These are phyloP conservation scores for Ichneumoninae sp. DNA, from an alignment of 2,888 invertebrate genomes.

Conservation along the genomic window DNA sequence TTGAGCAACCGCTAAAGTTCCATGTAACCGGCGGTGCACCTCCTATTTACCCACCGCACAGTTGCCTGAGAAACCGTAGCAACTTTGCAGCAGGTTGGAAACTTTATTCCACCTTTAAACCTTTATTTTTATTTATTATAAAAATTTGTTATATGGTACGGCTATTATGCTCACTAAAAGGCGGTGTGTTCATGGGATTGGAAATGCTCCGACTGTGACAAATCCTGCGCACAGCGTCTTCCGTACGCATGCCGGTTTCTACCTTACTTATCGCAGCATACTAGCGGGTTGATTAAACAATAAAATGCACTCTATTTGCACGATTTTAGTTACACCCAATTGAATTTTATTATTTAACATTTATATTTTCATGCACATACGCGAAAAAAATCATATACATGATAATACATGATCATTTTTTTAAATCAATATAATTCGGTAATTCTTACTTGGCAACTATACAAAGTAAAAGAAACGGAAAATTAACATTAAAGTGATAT, in stretches of 20 bases:
- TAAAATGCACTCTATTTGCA: neutral
- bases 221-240: slow-evolving; percentile 70
- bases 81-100: slow-evolving; percentile 49
- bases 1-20: slow-evolving; percentile 36
- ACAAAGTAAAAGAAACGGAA: neutral
- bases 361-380: neutral
- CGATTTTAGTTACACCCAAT: slow-evolving; percentile 1
- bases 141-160: neutral
- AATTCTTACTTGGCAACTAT: neutral
- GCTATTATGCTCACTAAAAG: neutral
- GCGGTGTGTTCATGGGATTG: slow-evolving; percentile 72
- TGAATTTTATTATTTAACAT: neutral
- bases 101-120: slow-evolving; percentile 30
- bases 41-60: slow-evolving; percentile 21
- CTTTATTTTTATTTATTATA: neutral
- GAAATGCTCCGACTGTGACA: slow-evolving; percentile 75
- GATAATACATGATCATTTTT: neutral
- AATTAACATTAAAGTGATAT: neutral
- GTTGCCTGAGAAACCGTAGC: neutral
- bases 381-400: neutral
- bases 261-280: neutral
- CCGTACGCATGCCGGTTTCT: slow-evolving; percentile 26
- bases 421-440: neutral
- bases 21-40: slow-evolving; percentile 23
- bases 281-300: neutral